Evolutionary conservation across 2,888 invertebrate species (phyloP).

Genomic region (Drosophila prolongata): DNA sequence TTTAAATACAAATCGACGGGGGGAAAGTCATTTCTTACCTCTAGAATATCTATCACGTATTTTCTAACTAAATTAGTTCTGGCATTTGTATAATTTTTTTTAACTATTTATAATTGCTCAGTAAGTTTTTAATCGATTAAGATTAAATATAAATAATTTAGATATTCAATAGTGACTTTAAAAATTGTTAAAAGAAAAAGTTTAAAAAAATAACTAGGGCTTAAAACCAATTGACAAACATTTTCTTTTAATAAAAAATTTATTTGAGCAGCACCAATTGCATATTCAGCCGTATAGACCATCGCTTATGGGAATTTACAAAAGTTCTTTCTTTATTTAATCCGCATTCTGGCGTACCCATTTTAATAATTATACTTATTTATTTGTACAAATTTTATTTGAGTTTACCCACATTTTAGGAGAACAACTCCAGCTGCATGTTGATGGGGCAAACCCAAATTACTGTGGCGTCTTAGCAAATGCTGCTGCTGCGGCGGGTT

Average conservation of each 20-base stretch:
- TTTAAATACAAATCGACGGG: neutral
- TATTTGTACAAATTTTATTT: too few relatives aligned
- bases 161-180: too few relatives aligned
- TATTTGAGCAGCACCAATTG: too few relatives aligned
- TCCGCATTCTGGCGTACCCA: neutral
- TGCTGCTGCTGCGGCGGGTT: conserved; percentile 59
- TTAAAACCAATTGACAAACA: too few relatives aligned
- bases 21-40: neutral
- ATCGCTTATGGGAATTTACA: too few relatives aligned
- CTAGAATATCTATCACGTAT: neutral
- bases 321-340: neutral
- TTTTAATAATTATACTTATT: too few relatives aligned
- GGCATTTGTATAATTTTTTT: neutral
- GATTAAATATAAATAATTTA: neutral
- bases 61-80: neutral
- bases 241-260: too few relatives aligned
- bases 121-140: too few relatives aligned
- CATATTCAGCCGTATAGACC: too few relatives aligned
- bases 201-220: too few relatives aligned
- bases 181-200: too few relatives aligned
- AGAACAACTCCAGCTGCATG: conserved; percentile 81
- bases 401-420: conserved; percentile 80
- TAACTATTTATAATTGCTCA: neutral
- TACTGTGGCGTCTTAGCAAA: conserved; percentile 53
- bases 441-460: conserved; percentile 58